phyloP scores from a whole-genome alignment of 2,888 invertebrate species.

The Papilio gigon region DNA sequence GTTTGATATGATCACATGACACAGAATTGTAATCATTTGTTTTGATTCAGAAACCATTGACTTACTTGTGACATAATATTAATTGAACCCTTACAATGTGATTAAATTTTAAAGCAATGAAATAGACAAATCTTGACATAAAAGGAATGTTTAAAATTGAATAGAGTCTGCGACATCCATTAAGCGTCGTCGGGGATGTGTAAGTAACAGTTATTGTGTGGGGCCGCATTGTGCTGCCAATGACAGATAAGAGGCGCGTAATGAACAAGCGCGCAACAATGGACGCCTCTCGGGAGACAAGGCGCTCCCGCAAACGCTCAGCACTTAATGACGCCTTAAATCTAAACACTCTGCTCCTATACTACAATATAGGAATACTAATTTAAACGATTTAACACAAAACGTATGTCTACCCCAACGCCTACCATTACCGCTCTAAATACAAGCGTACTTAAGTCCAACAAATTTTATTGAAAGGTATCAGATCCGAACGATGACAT shows the following conservation, averaged over 20 bases:
- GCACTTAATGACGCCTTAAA: slow-evolving; percentile 49
- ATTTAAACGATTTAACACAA: not conserved
- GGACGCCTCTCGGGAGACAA: slow-evolving; percentile 57
- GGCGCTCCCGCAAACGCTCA: slow-evolving; percentile 50
- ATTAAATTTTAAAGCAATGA: not conserved
- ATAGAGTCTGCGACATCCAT: slow-evolving; percentile 50
- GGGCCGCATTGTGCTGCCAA: slow-evolving; percentile 72
- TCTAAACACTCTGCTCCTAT: slow-evolving; percentile 18
- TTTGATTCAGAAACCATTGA: not conserved
- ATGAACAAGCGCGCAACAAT: slow-evolving; percentile 68
- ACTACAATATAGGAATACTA: slow-evolving; percentile 2
- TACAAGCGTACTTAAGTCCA: too few relatives aligned
- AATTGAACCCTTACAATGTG: not conserved
- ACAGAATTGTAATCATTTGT: not conserved
- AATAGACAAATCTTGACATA: slow-evolving; percentile 37
- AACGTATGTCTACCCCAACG: not conserved
- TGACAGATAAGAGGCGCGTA: slow-evolving; percentile 76
- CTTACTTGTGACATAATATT: not conserved
- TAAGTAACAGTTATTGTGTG: slow-evolving; percentile 67
- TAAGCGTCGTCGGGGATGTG: slow-evolving; percentile 56
- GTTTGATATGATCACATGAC: not conserved
- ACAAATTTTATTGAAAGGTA: not conserved
- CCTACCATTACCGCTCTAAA: not conserved
- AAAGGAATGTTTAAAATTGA: slow-evolving; percentile 45
- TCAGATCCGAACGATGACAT: too few relatives aligned